Evolutionary conservation across 2,113 vertebrate genomes (phyloP), one percentile per base, ranked within the genome.

Genomic region (Motacilla alba): DNA sequence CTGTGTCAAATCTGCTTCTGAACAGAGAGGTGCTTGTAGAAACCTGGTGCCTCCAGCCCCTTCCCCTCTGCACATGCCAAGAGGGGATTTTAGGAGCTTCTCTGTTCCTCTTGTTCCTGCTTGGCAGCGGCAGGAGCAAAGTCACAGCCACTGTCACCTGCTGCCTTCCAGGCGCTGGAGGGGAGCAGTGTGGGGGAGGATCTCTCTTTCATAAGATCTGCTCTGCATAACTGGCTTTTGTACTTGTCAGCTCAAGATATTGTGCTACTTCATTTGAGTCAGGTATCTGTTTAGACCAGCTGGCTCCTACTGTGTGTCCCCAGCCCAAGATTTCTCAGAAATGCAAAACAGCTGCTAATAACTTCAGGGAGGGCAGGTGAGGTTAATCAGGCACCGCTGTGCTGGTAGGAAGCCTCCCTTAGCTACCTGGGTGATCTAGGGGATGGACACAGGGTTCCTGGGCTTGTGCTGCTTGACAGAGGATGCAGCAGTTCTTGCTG

Each of bases 1-100:
- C 24, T 3, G 0, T 0, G 0, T 15, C 50, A 60, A n/a, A 41
- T 30, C 55, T 67, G 60, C 28, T 19, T 33, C 56, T 35, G 37
- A 78, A 17, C 46, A 85, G 64, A 8, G 0, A 28, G 16, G 19
- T 73, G 55, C 31, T 7, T 22, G 31, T 15, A 26, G 13, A 58
- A 73, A 60, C 33, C 30, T 2, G 0, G 28, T 35, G 44, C 41
- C 47, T 24, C 39, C 49, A 35, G 16, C 77, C 24, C 39, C 2
- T 2, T 43, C n/a, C 20, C 21, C 52, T 81, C 73, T 28, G 50
- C 74, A 27, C 1, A 0, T 52, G 75, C 55, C 8, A 55, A 1
- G 81, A 59, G 53, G 39, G 10, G 12, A 5, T 35, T 64, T 63
- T n/a, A 27, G 62, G n/a, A 37, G 31, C 39, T 69, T 23, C 39